These are phyloP conservation scores for Brachymystax lenok DNA, from an alignment of 2,797 vertebrate species.

Conservation along the genomic window DNA sequence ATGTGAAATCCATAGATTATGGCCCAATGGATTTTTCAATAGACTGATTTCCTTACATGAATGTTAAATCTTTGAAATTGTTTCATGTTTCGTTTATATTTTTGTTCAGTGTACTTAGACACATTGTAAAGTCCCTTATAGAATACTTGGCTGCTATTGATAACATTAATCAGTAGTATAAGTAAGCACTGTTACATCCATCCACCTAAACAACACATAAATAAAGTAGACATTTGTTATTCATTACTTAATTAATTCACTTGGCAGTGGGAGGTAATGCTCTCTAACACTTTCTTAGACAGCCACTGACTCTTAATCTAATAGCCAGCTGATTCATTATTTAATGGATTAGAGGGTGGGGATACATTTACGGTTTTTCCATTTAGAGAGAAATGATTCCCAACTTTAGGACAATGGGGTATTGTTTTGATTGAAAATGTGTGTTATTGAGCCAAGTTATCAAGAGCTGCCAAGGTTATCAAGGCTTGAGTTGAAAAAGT, in stretches of 20 bases:
- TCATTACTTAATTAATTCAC: not conserved
- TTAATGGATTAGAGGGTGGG: conserved; percentile 1
- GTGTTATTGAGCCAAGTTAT: not conserved
- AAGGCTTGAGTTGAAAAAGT: not conserved
- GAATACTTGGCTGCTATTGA: not conserved
- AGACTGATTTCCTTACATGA: too few species aligned
- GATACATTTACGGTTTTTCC: conserved; percentile 8
- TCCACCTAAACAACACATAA: not conserved
- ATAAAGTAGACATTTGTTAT: not conserved
- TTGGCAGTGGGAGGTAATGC: not conserved
- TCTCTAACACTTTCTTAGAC: not conserved
- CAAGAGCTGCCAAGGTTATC: not conserved
- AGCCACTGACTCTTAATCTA: not conserved
- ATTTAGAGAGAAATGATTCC: not conserved
- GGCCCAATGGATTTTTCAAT: too few species aligned
- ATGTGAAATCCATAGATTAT: too few species aligned
- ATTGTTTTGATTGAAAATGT: not conserved
- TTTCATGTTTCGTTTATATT: too few species aligned
- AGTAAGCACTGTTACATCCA: not conserved
- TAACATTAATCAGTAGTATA: not conserved
- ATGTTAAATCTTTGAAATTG: too few species aligned
- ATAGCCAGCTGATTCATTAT: conserved; percentile 2
- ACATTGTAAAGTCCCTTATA: not conserved
- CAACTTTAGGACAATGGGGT: not conserved
- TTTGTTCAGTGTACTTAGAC: not conserved